Base-by-base conservation (phyloP, 2,888 invertebrate species). In the Caradrina kadenii region DNA sequence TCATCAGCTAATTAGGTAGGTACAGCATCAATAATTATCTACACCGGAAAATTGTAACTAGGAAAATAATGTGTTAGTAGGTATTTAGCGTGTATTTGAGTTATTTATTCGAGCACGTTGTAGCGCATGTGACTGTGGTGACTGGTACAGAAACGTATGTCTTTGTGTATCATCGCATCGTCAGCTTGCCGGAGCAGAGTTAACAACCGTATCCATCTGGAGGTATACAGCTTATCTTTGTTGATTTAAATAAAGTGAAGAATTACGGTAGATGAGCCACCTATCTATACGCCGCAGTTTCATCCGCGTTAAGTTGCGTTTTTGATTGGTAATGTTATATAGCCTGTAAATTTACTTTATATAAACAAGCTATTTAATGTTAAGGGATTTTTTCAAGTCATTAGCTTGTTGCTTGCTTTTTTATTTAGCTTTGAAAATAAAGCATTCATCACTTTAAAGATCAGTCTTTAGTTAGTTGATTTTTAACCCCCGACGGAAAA, bases 51-150 rank as follows among this genome's bases (percentile, higher is more conserved):
- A 45, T 35, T 42, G 4, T 26, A 59, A 60, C 55, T 59, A 79
- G 80, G 67, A 63, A 79, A 74, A 76, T 55, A 26, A 70, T 75
- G 62, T 71, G 64, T 65, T 60, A 64, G 62, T 60, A 65, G 62
- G 67, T 65, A 76, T 63, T 79, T 76, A 68, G 45, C 58, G n/a
- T 65, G 65, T 76, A 76, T 76, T 68, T 76, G 45, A 50, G 68
- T 55, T 77, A 79, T 73, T 64, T 77, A 70, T 75, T 59, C 53
- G n/a, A 58, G 49, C 80, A 75, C 78, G 78, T 79, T 66, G 60
- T 26, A 22, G 2, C 55, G 48, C 71, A 78, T 67, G 77, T 71
- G 78, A 66, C 26, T n/a, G 63, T 61, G 31, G 62, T 65, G 63
- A 69, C 52, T 62, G 73, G 72, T 48, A 42, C 54, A 66, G 69